A percentile compares a stretch with the other conserved stretches of the same genome.
Conservation (phyloP, 2,888 invertebrate species). For the Plemyria rubiginata region DNA sequence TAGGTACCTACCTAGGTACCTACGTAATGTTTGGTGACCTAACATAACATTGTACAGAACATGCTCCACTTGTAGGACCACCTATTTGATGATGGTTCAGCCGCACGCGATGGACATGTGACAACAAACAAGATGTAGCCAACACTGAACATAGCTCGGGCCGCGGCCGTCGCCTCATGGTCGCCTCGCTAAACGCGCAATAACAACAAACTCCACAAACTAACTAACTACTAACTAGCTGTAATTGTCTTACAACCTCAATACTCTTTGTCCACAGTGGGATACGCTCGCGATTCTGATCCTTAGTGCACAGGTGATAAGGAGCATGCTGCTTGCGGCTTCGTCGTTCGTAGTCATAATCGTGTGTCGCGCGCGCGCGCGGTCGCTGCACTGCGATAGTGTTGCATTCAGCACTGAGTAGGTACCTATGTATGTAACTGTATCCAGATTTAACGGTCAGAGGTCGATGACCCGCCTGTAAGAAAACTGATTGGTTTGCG, state of each 20-base stretch:
- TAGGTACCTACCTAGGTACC: too few species aligned
- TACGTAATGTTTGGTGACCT: too few species aligned
- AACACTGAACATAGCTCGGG: too few species aligned
- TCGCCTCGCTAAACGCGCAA: too few species aligned
- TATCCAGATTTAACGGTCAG: conserved; percentile 6
- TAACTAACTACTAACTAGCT: not conserved
- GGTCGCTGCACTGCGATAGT: conserved; percentile 21
- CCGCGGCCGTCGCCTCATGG: too few species aligned
- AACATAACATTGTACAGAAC: too few species aligned
- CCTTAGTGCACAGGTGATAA: conserved; percentile 1
- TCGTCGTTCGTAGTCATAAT: conserved; percentile 9
- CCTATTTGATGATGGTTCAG: too few species aligned
- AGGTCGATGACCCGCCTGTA: conserved; percentile 11
- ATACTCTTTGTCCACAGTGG: not conserved
- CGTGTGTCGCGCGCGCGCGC: conserved; percentile 21
- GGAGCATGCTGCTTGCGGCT: not conserved
- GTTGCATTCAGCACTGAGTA: conserved; percentile 9
- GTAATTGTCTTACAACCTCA: not conserved
- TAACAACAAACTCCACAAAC: not conserved
- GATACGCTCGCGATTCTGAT: conserved; percentile 1
- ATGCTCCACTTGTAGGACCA: too few species aligned
- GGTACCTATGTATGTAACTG: too few species aligned
- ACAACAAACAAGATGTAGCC: too few species aligned
- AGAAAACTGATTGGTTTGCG: not conserved
- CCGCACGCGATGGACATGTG: too few species aligned